Base-by-base conservation (phyloP, 2,888 invertebrate genomes). In the Hedychridium roseum region DNA sequence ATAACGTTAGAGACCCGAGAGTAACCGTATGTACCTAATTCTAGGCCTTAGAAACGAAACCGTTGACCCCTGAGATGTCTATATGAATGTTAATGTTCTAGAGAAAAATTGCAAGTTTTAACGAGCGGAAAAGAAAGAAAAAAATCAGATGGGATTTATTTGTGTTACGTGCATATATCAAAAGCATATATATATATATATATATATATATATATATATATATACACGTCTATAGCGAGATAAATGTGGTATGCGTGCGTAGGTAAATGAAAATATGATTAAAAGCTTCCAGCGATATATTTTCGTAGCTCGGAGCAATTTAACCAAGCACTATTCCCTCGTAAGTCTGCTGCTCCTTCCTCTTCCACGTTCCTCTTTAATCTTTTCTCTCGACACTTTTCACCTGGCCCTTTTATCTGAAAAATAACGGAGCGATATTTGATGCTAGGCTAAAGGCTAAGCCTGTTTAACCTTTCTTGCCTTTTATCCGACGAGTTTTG, bases 41-140 rank as follows among this genome's bases (percentile, higher is more conserved):
- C 59, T 73, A 74, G 73, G 73, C 72, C 71, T 73, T 74, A 70
- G 73, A 57, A 63, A 43, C 15, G 9, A 23, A 9, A 60, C 53
- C 64, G 66, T 68, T 67, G 66, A 71, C 61, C 66, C 61, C 59
- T 68, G 55, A 70, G 53, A 66, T 68, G 54, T 74, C 61, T 72
- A 69, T 66, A 23, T 43, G 61, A 64, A 69, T 57, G 66, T 71
- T 66, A 50, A 64, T 64, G 54, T 68, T 57, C 57, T 12, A 48
- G 27, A 45, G 35, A 45, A 50, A 32, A 48, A 47, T 47, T 38
- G 39, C 43, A 39, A 32, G 36, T 45, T 27, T 45, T 31, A 35
- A 36, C 15, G 9, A 31, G 15, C 7, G 16, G 9, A 17, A 16
- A 43, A 12, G 17, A n/a, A 17, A 47, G 34, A 43, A 47, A 28